phyloP scores from a whole-genome alignment of 2,888 invertebrate genomes.

The Lasioglossum figueresi region DNA sequence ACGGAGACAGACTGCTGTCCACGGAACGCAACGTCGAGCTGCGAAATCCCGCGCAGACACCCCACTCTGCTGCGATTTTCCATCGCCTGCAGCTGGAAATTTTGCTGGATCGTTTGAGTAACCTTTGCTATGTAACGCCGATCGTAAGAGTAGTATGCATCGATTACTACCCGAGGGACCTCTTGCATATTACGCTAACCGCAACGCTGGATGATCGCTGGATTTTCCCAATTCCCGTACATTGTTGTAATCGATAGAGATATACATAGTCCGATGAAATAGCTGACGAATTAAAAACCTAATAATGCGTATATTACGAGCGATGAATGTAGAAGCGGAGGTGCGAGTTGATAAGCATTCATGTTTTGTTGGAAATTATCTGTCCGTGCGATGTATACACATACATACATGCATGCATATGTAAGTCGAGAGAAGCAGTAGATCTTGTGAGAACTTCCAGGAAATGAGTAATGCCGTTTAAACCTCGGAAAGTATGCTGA shows the following conservation, averaged over 20 bases:
- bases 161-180: not conserved
- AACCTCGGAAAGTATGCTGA: not conserved
- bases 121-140: not conserved
- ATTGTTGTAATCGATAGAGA: not conserved
- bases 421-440: not conserved
- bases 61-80: constrained; percentile 59
- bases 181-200: not conserved
- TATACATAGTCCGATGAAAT: not conserved
- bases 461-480: constrained; percentile 11
- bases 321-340: not conserved
- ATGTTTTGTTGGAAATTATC: constrained; percentile 38
- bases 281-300: not conserved
- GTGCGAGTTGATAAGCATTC: constrained; percentile 32
- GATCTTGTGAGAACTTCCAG: constrained; percentile 1
- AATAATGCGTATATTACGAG: not conserved
- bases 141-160: not conserved
- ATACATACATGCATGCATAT: not conserved
- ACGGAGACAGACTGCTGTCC: constrained; percentile 42
- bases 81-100: constrained; percentile 27
- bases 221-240: not conserved
- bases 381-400: not conserved
- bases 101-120: constrained; percentile 11
- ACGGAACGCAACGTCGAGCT: constrained; percentile 28
- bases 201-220: not conserved
- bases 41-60: constrained; percentile 45